Evolutionary conservation across 2,888 invertebrate species (phyloP).

Genomic region (Cosmia trapezina): DNA sequence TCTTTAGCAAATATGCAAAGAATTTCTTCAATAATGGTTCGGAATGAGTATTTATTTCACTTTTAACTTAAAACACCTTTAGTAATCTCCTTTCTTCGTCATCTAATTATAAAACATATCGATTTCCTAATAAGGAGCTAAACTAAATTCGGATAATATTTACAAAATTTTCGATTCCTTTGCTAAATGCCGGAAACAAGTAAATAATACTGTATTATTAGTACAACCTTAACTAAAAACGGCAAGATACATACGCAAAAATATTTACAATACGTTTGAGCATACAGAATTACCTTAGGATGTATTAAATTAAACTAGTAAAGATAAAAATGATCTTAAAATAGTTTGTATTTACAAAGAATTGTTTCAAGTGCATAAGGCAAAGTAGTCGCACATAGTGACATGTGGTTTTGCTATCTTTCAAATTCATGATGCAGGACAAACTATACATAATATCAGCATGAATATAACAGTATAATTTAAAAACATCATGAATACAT

Average conservation of each 20-base stretch:
- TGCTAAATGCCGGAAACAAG: constrained; percentile 59
- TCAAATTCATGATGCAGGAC: background rate
- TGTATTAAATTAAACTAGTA: constrained; percentile 51
- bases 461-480: background rate
- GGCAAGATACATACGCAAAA: constrained; percentile 76
- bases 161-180: constrained; percentile 61
- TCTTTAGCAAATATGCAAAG: background rate
- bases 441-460: background rate
- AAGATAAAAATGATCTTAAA: constrained; percentile 53
- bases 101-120: constrained; percentile 24
- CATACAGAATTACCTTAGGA: constrained; percentile 53
- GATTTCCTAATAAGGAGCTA: constrained; percentile 49
- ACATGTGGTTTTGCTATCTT: constrained; percentile 28
- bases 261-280: constrained; percentile 76
- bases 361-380: constrained; percentile 65
- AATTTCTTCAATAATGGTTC: background rate
- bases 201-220: constrained; percentile 81
- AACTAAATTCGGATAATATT: constrained; percentile 62
- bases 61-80: background rate
- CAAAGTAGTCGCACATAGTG: constrained; percentile 41
- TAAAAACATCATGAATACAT: background rate
- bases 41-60: background rate
- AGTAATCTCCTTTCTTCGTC: background rate
- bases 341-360: constrained; percentile 64
- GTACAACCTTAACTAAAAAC: constrained; percentile 69